phyloP scores from a whole-genome alignment of 2,113 vertebrate genomes.

The Anarrhichthys ocellatus region DNA sequence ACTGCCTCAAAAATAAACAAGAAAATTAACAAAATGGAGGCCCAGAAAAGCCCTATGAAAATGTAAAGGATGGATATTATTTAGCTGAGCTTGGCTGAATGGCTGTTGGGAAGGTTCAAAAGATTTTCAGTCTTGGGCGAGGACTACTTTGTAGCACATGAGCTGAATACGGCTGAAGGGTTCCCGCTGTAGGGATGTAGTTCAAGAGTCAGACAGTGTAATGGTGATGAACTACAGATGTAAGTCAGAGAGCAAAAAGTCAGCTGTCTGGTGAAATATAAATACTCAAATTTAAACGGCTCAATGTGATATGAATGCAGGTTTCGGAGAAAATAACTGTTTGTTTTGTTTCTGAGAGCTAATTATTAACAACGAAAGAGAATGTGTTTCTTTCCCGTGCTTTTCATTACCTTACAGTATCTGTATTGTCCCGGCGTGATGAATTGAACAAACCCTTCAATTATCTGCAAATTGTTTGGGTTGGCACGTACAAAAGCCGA shows the following conservation, averaged over 20 bases:
- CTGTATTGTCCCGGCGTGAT: neutral
- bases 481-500: too few relatives aligned
- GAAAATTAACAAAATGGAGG: constrained; percentile 64
- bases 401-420: neutral
- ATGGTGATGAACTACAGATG: constrained; percentile 38
- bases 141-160: constrained; percentile 3
- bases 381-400: neutral
- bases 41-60: constrained; percentile 69
- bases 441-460: constrained; percentile 4
- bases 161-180: constrained; percentile 19
- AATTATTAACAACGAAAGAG: constrained; percentile 4
- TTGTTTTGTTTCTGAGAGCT: constrained; percentile 13
- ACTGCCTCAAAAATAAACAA: constrained; percentile 69
- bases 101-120: constrained; percentile 41
- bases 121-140: constrained; percentile 3
- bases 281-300: constrained; percentile 9
- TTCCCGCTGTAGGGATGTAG: constrained; percentile 27
- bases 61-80: constrained; percentile 68
- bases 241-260: constrained; percentile 35
- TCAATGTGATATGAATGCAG: neutral
- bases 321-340: neutral
- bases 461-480: neutral
- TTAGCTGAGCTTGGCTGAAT: constrained; percentile 50
- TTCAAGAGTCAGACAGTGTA: constrained; percentile 4
- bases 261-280: constrained; percentile 29